Conservation (phyloP, 2,888 invertebrate genomes). For the Cylindroiulus punctatus region DNA sequence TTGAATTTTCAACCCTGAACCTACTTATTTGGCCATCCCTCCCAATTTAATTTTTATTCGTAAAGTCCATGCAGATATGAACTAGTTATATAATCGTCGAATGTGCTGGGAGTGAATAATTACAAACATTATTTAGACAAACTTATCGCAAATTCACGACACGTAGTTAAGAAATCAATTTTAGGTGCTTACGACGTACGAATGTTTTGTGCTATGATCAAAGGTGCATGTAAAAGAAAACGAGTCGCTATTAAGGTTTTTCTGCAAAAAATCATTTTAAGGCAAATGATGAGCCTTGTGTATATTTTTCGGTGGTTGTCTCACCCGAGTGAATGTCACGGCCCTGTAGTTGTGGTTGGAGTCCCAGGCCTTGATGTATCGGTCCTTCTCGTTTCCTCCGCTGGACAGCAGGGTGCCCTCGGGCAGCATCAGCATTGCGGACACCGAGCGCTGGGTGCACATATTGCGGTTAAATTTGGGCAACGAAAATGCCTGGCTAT, state of each 20-base stretch:
- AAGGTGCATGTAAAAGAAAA: constrained; percentile 29
- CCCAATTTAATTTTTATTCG: too few species aligned
- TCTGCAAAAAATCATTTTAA: neutral
- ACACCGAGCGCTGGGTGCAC: constrained; percentile 72
- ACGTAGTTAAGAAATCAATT: neutral
- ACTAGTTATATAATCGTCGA: too few species aligned
- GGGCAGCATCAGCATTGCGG: constrained; percentile 85
- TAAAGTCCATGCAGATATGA: too few species aligned
- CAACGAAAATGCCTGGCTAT: neutral
- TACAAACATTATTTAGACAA: too few species aligned
- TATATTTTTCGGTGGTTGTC: neutral
- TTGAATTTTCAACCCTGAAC: too few species aligned
- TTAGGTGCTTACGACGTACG: constrained; percentile 40
- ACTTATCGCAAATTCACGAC: too few species aligned
- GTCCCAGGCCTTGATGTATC: constrained; percentile 93
- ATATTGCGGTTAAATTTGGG: neutral
- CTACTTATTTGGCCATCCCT: too few species aligned
- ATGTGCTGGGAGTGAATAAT: too few species aligned
- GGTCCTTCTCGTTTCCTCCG: constrained; percentile 80
- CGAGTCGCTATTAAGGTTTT: neutral
- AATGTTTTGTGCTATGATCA: constrained; percentile 5
- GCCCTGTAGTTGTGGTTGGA: constrained; percentile 88
- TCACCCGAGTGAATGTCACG: constrained; percentile 87
- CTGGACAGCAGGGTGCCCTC: constrained; percentile 91
- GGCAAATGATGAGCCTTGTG: neutral